A percentile compares a stretch with the other conserved stretches of the same genome.
Evolutionary conservation across 2,797 vertebrate species (phyloP).

Genomic region (Lindbergichthys nudifrons): DNA sequence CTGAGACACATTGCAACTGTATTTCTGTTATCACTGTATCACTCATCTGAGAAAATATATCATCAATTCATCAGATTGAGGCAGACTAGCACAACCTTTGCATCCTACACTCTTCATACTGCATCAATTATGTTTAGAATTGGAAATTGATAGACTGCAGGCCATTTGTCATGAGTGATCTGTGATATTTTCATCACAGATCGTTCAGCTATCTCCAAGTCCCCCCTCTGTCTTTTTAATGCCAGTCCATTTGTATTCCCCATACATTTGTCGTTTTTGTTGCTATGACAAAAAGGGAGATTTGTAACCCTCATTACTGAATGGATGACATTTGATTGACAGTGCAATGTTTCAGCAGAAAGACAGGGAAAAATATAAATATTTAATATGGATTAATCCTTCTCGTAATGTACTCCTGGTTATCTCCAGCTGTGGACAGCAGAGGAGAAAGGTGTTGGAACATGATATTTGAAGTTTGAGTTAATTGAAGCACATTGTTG

Average conservation of each 20-base stretch:
- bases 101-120: slow-evolving; percentile 44
- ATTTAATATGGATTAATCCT: slow-evolving; percentile 67
- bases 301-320: slow-evolving; percentile 50
- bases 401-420: slow-evolving; percentile 43
- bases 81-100: slow-evolving; percentile 47
- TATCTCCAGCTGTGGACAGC: slow-evolving; percentile 35
- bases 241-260: slow-evolving; percentile 61
- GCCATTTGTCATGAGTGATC: slow-evolving; percentile 63
- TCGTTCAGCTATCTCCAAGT: slow-evolving; percentile 43
- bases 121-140: slow-evolving; percentile 46
- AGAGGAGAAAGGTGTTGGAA: slow-evolving; percentile 14
- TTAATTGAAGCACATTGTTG: slow-evolving; percentile 62
- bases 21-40: slow-evolving; percentile 36
- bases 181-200: slow-evolving; percentile 55
- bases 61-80: slow-evolving; percentile 47
- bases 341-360: slow-evolving; percentile 62
- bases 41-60: slow-evolving; percentile 31
- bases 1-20: slow-evolving; percentile 41
- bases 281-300: slow-evolving; percentile 53
- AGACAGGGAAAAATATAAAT: slow-evolving; percentile 65
- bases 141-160: slow-evolving; percentile 53
- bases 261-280: slow-evolving; percentile 50
- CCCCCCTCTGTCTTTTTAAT: slow-evolving; percentile 42
- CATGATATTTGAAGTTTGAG: slow-evolving; percentile 44
- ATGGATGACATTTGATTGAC: slow-evolving; percentile 73